A percentile compares a stretch with the other conserved stretches of the same genome.
Conservation (phyloP, 2,888 invertebrate species). For the Cerastis rubricosa region DNA sequence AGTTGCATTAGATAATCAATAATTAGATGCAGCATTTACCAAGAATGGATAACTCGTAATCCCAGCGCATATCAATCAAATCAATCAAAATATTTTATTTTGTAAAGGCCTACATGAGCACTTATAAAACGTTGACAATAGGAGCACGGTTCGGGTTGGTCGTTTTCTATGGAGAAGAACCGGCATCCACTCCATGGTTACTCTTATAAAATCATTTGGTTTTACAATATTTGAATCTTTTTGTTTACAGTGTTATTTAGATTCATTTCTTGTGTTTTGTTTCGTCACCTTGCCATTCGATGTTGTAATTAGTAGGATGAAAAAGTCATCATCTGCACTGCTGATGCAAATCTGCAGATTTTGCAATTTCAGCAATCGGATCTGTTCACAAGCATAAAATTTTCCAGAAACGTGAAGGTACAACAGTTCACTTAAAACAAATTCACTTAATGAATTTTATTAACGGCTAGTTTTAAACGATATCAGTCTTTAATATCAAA, state of each 20-base stretch:
- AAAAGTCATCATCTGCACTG: not conserved
- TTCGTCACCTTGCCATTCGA: not conserved
- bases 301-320: not conserved
- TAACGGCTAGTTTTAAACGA: not conserved
- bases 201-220: too few relatives aligned
- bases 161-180: too few relatives aligned
- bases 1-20: not conserved
- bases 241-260: not conserved
- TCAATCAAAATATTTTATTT: too few relatives aligned
- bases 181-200: too few relatives aligned
- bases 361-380: not conserved
- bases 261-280: not conserved
- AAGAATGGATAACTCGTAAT: conserved; percentile 27
- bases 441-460: not conserved
- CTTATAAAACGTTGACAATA: too few relatives aligned
- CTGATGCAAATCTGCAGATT: too few relatives aligned
- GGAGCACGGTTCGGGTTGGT: too few relatives aligned
- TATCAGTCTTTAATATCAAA: not conserved
- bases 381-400: not conserved
- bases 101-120: too few relatives aligned
- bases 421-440: not conserved
- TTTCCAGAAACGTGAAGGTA: not conserved
- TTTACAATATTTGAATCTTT: too few relatives aligned
- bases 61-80: too few relatives aligned
- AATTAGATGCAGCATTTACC: conserved; percentile 18